Base-by-base conservation (phyloP, 2,797 vertebrate genomes). In the Platyrinchus mystaceus region DNA sequence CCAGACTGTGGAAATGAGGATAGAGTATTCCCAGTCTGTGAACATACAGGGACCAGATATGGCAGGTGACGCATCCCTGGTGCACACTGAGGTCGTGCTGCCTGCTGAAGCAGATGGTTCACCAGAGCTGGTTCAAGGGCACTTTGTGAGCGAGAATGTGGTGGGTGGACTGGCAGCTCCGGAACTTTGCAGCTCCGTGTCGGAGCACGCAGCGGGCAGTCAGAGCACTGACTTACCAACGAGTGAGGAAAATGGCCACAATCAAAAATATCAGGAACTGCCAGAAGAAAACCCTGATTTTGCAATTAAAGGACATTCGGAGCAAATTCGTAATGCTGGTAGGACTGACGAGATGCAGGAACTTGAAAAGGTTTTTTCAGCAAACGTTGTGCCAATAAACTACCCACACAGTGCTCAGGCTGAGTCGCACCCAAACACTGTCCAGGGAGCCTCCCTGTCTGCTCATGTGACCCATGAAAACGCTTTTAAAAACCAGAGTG, bases 361-460 rank as follows among this genome's bases (percentile, higher is more conserved):
- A 24, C 94, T 97, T 34, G 97, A 98, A 77, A 93, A 97, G 37
- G 95, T 68, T 30, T 87, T 98, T 66, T 94, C 96, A 75, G 36
- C 94, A 10, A 95, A 96, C 1, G 5, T 81, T 0, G n/a, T 87
- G 76, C 89, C 91, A 46, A 69, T 84, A 30, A 90, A 55, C 55
- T 81, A 74, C 83, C 74, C 79, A 17, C 84, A 43, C 32, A 32
- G 62, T 49, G 83, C 87, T 79, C 56, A 68, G 63, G 13, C 41
- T 2, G 66, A 95, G 50, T 56, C 3, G 1, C 81, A 62, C 10
- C 93, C 76, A 64, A 58, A 12, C 5, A 8, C 39, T 59, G 56
- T 26, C 39, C 87, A 76, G 73, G 91, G 78, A 21, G 18, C 75
- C 70, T 90, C 59, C 5, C 34, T 79, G 19, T 12, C 73, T 4